phyloP scores from a whole-genome alignment of 2,113 vertebrate genomes.

The Procavia capensis region DNA sequence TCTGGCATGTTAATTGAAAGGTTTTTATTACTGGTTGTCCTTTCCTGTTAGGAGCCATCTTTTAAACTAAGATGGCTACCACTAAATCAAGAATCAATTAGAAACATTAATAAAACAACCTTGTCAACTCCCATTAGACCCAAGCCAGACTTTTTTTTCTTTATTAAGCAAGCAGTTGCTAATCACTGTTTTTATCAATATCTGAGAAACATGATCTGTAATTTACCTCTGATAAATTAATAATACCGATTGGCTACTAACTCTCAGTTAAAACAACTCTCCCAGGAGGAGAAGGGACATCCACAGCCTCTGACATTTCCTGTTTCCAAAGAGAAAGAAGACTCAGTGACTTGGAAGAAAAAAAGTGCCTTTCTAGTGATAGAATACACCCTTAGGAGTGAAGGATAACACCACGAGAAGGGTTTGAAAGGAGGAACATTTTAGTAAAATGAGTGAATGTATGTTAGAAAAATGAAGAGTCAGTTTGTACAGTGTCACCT shows the following conservation, averaged over 20 bases:
- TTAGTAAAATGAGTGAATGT: background rate
- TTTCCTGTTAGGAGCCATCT: constrained; percentile 77
- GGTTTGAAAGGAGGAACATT: background rate
- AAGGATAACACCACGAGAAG: background rate
- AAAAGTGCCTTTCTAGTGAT: background rate
- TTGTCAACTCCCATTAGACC: constrained; percentile 84
- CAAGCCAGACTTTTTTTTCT: constrained; percentile 81
- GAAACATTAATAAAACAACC: constrained; percentile 83
- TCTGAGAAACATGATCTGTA: constrained; percentile 73
- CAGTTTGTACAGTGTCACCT: background rate
- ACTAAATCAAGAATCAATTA: constrained; percentile 86
- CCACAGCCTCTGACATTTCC: constrained; percentile 52
- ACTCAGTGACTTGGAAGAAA: background rate
- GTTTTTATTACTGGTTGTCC: constrained; percentile 79
- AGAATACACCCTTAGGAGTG: background rate
- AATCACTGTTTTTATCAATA: constrained; percentile 84
- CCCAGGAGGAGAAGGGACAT: constrained; percentile 46
- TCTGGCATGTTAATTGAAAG: constrained; percentile 76
- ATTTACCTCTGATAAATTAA: constrained; percentile 78
- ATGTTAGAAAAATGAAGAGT: background rate
- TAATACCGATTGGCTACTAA: constrained; percentile 69
- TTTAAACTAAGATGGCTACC: constrained; percentile 73
- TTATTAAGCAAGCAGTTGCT: constrained; percentile 83
- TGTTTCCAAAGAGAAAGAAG: constrained; percentile 10
- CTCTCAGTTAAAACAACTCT: constrained; percentile 61